Conservation (phyloP, 2,797 vertebrate species). For the Orientallactaga sibirica region DNA sequence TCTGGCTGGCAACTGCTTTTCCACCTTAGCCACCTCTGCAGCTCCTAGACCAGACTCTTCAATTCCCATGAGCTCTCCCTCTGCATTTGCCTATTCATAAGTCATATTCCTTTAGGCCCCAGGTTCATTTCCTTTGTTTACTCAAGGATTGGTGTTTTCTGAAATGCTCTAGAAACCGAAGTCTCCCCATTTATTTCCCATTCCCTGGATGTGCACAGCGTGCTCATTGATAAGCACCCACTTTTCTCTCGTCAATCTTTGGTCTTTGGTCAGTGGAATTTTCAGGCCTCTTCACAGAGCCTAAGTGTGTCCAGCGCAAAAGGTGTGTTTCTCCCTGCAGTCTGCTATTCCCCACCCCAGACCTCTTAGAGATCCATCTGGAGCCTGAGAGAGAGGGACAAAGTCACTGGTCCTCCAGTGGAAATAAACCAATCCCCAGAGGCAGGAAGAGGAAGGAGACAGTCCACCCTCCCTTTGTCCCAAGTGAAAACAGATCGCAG, state of each 20-base stretch:
- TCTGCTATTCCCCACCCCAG: neutral
- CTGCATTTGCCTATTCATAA: too few species aligned
- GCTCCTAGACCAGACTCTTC: too few species aligned
- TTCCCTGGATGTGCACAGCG: accelerated
- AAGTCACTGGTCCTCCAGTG: neutral
- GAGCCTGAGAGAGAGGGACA: neutral
- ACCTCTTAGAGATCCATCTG: neutral
- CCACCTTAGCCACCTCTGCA: too few species aligned
- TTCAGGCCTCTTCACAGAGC: neutral
- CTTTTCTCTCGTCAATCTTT: neutral
- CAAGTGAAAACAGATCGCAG: neutral
- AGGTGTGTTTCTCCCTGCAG: neutral
- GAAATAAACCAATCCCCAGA: neutral
- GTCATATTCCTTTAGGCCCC: too few species aligned
- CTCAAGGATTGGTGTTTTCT: too few species aligned
- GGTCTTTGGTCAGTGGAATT: neutral
- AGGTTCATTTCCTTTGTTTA: too few species aligned
- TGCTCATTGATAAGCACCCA: neutral
- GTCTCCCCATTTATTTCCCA: too few species aligned
- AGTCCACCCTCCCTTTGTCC: neutral
- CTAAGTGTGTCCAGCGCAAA: neutral
- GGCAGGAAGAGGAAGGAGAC: neutral
- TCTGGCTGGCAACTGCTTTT: too few species aligned
- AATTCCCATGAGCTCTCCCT: too few species aligned
- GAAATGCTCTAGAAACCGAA: too few species aligned